These are phyloP conservation scores for Girardinichthys multiradiatus DNA, from an alignment of 2,113 vertebrate species.

Conservation along the genomic window DNA sequence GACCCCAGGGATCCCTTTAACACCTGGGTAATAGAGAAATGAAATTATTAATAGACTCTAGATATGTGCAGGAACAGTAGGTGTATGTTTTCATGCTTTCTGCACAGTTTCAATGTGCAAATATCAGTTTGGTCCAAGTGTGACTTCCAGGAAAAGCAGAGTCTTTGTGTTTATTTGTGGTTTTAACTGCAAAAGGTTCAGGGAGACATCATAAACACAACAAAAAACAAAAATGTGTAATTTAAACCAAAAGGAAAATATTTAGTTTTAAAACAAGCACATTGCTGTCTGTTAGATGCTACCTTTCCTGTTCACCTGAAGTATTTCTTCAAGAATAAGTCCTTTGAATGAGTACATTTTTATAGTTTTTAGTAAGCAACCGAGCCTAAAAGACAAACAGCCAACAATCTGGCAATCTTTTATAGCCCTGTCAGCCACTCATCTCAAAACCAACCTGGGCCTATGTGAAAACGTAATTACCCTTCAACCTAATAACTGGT, in stretches of 20 bases:
- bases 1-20: constrained; percentile 62
- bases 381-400: too few relatives aligned
- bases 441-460: not conserved
- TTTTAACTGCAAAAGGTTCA: not conserved
- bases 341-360: too few relatives aligned
- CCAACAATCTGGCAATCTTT: not conserved
- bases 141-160: constrained; percentile 48
- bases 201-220: not conserved
- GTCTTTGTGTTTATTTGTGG: constrained; percentile 25
- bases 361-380: too few relatives aligned
- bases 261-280: not conserved
- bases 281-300: too few relatives aligned
- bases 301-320: too few relatives aligned
- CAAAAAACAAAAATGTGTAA: not conserved
- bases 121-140: constrained; percentile 42
- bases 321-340: too few relatives aligned
- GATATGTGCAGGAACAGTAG: constrained; percentile 41
- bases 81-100: constrained; percentile 44
- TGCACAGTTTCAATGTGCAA: constrained; percentile 35
- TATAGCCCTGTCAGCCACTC: not conserved
- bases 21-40: constrained; percentile 68
- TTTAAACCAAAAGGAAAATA: too few relatives aligned
- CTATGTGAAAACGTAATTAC: not conserved
- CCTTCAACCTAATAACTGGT: not conserved
- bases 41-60: constrained; percentile 52